Percentiles rank a stretch among this genome's conserved stretches.
Conservation (phyloP, 2,113 vertebrate genomes). For the Dromiciops gliroides region DNA sequence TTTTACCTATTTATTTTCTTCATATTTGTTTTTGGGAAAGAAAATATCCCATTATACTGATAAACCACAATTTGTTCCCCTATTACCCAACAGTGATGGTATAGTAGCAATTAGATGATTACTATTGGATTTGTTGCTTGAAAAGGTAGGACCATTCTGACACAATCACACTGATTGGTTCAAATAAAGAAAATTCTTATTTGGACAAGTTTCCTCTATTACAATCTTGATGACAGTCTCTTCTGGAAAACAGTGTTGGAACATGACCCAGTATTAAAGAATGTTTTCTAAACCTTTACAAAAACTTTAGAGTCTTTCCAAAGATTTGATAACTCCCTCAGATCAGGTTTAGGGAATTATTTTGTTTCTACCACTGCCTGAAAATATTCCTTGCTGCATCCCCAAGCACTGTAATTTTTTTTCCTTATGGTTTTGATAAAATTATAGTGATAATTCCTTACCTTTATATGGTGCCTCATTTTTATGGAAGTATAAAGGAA, state of each 20-base stretch:
- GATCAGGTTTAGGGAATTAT: conserved; percentile 10
- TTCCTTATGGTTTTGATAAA: conserved; percentile 20
- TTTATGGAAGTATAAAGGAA: background rate
- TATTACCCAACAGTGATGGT: background rate
- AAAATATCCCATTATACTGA: background rate
- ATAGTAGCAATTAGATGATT: background rate
- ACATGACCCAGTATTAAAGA: conserved; percentile 55
- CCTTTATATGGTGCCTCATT: background rate
- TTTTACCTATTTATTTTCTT: background rate
- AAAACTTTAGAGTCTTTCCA: conserved; percentile 48
- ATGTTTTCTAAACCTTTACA: conserved; percentile 24
- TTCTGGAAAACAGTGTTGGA: conserved; percentile 59
- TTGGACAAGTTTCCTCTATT: conserved; percentile 33
- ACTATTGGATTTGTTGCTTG: background rate
- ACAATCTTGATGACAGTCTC: conserved; percentile 19
- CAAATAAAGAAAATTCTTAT: conserved; percentile 60
- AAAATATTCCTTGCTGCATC: background rate
- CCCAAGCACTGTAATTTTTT: conserved; percentile 8
- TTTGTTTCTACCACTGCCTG: background rate
- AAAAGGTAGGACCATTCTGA: conserved; percentile 19
- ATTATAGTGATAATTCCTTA: background rate
- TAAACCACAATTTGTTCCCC: background rate
- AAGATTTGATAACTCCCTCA: conserved; percentile 44
- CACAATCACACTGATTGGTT: conserved; percentile 56
- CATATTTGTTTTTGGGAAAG: background rate